Base-by-base conservation (phyloP, 2,888 invertebrate species). In the Byasa hedistus region DNA sequence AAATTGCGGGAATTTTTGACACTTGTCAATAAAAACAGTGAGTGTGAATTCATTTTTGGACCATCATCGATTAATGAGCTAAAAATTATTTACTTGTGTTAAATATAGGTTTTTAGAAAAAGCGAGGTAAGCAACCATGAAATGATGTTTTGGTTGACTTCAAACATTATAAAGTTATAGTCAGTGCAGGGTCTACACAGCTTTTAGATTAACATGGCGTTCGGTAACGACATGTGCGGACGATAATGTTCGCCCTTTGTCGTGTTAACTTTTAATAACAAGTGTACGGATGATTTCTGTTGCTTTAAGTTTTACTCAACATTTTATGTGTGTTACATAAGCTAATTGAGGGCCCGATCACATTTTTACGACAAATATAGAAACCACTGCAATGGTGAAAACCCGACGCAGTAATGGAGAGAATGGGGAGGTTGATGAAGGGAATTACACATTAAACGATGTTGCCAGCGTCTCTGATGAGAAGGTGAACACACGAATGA, bases 331-430 rank as follows among this genome's bases (percentile, higher is more conserved):
- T 79, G 74, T 84, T 87, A 85, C 76, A 81, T 84, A 84, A 85
- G 79, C 74, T 73, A 76, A 78, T 81, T 77, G 77, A 76, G 75
- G 76, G 80, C 71, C 82, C 80, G 74, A 77, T 82, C 83, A 85
- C 84, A 80, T 80, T 79, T 79, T 81, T 82, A 83, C 80, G 82
- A 77, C 78, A 80, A 79, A 75, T 72, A 69, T 74, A 68, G 71
- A 70, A 70, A 73, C 75, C 77, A 79, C 82, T 81, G 85, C 85
- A 81, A 92, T 92, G 92, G 92, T 92, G 87, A 92, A 91, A 91
- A 92, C 92, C 82, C 90, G 92, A 77, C 91, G 92, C 80, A 92
- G 92, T 85, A 90, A 91, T 77, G 91, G 91, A 81, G 91, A 91
- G 82, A 89, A 90, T 76, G 91, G 91, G 79, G 91, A 91, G 80